Evolutionary conservation across 2,888 invertebrate species (phyloP).

Genomic region (Rhaphigaster nebulosa): DNA sequence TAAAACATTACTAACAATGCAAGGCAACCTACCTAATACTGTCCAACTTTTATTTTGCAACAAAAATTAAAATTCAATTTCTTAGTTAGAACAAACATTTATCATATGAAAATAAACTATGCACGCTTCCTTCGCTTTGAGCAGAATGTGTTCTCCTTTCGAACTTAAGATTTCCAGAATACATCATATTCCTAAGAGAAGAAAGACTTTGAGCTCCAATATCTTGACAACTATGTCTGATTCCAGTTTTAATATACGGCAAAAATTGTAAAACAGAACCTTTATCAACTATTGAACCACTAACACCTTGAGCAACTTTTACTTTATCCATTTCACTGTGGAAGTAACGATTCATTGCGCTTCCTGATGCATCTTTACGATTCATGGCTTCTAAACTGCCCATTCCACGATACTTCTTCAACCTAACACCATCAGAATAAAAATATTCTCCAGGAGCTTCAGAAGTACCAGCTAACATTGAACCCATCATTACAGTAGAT

Average conservation of each 20-base stretch:
- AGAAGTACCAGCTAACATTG: constrained; percentile 95
- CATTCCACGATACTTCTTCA: constrained; percentile 99
- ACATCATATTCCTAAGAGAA: constrained; percentile 81
- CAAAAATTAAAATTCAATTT: background rate
- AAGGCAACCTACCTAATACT: constrained; percentile 37
- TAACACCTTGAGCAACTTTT: constrained; percentile 98
- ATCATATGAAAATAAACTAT: constrained; percentile 95
- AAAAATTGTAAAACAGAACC: constrained; percentile 96
- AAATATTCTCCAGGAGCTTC: constrained; percentile 99
- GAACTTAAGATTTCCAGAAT: constrained; percentile 89
- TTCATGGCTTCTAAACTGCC: constrained; percentile 99
- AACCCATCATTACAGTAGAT: constrained; percentile 99
- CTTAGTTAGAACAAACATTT: constrained; percentile 83
- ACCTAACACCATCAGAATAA: constrained; percentile 96
- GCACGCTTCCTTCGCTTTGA: constrained; percentile 97
- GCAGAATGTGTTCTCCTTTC: constrained; percentile 96
- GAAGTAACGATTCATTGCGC: constrained; percentile 84
- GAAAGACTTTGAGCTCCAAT: constrained; percentile 86
- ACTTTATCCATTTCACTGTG: constrained; percentile 91
- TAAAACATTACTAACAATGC: background rate
- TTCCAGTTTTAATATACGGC: constrained; percentile 94
- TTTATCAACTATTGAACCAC: constrained; percentile 97
- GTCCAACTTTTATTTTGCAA: constrained; percentile 9
- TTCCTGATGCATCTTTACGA: constrained; percentile 87
- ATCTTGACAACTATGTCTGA: constrained; percentile 97